Base-by-base conservation (phyloP, 2,797 vertebrate genomes). In the Pygocentrus nattereri region DNA sequence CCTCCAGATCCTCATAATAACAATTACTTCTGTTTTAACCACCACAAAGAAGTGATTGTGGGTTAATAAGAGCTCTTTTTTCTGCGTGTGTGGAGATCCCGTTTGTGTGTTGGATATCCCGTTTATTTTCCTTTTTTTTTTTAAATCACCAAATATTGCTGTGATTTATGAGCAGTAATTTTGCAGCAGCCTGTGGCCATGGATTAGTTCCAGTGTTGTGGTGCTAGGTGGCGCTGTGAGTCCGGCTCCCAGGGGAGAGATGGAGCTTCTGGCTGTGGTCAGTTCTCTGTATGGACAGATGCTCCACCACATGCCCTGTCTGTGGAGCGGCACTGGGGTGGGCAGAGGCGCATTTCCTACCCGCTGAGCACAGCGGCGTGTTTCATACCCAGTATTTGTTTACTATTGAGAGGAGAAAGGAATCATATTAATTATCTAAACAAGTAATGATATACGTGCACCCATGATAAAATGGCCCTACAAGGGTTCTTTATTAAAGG, bases 241-340 rank as follows among this genome's bases (percentile, higher is more conserved):
- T 2, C 68, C 21, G 19, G 58, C 50, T 52, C 74, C 62, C 78
- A 52, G 34, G 73, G 78, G 78, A 76, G 38, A 58, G 34, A 19
- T 84, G 52, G 59, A 68, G 69, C 79, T 67, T 74, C 74, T 18
- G n/a, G 15, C 69, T 23, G 10, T 69, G 67, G 64, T 78, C 75
- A 64, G 54, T 41, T 52, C 58, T 78, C 56, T 6, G 27, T 75
- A 64, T 65, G 65, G 79, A 82, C 84, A 79, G 80, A 78, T 78
- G 84, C 91, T 87, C 76, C 89, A 88, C 93, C 91, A 90, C 92
- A 92, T 93, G 91, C 88, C 91, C 92, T 90, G 89, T 88, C 89
- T 93, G 93, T 89, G 83, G 82, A 89, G 89, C 91, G 91, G 91
- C 90, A 79, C 70, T 59, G 59, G 76, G 73, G 65, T 49, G 47